These are phyloP conservation scores for Leiothrix lutea DNA, from an alignment of 2,113 vertebrate species.

Conservation along the genomic window DNA sequence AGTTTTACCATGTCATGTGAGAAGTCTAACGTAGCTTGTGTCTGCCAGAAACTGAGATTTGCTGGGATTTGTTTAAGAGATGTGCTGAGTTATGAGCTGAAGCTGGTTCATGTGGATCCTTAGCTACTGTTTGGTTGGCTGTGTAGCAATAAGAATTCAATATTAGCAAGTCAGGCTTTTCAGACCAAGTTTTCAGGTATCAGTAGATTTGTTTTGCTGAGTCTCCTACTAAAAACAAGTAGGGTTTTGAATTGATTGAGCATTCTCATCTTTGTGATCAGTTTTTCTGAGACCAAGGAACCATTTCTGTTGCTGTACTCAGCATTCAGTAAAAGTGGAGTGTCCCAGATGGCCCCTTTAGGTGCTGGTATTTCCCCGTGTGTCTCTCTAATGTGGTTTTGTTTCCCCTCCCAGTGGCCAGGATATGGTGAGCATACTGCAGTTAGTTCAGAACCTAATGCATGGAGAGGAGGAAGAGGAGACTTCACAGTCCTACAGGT, in stretches of 20 bases:
- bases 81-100: not conserved
- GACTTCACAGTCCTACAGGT: constrained; percentile 76
- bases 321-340: not conserved
- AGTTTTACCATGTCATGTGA: not conserved
- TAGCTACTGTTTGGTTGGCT: not conserved
- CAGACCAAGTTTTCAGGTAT: not conserved
- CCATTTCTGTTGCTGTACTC: not conserved
- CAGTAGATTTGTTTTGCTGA: not conserved
- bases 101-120: not conserved
- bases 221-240: not conserved
- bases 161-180: not conserved
- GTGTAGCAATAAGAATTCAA: not conserved
- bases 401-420: constrained; percentile 80
- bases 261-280: not conserved
- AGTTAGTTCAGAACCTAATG: constrained; percentile 91
- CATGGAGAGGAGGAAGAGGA: constrained; percentile 88
- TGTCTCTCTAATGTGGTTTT: not conserved
- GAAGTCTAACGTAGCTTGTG: not conserved
- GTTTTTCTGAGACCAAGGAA: not conserved
- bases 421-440: constrained; percentile 87
- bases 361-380: not conserved
- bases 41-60: not conserved
- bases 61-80: not conserved
- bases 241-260: not conserved
- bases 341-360: not conserved